Base-by-base conservation (phyloP, 37 sponge, comb jelly and placozoan species). In the Chondrilla cf. caribensis region DNA sequence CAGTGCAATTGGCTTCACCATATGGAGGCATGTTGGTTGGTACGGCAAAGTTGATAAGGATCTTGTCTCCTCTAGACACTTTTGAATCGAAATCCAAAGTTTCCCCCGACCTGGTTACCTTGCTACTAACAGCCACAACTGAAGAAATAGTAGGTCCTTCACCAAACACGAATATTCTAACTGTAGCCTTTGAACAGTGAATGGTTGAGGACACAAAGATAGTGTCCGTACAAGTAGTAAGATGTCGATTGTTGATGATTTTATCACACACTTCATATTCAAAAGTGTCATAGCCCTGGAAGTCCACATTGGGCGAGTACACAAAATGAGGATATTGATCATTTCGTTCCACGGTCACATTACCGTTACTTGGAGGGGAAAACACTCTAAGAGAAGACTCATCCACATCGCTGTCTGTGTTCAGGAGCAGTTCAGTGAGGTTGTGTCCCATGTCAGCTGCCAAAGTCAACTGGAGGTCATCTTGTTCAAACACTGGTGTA, bases 1-100 rank as follows among this genome's bases (percentile, higher is more conserved):
- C 54, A 7, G n/a, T 75, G 6, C 21, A 29, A 0, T 40, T 59
- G 2, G 33, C 77, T 40, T 36, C 58, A 19, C 84, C 87, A 35
- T 77, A 18, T 8, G 96, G 96, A 31, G 96, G 93, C 78, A 83
- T 80, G 85, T 96, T 96, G 55, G 96, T 96, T 42, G 70, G 84
- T 35, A 87, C 89, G 1, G 73, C 43, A 78, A 96, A 96, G 1
- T 57, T 60, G 9, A 96, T 77, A 0, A 17, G 21, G 32, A 93
- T 83, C 0, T 35, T 44, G 57, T 96, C 96, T 0, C 89, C 90
- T 65, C 58, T 40, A 18, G 93, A 90, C 6, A 96, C 81, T 51
- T 88, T 92, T 4, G 93, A 79, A 60, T 96, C 91, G 78, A 29
- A 7, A 58, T 41, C 42, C 43, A 22, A 4, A 36, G 14, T 67